phyloP scores from a whole-genome alignment of 1,140 invertebrate genomes.

The Diorhabda carinulata region DNA sequence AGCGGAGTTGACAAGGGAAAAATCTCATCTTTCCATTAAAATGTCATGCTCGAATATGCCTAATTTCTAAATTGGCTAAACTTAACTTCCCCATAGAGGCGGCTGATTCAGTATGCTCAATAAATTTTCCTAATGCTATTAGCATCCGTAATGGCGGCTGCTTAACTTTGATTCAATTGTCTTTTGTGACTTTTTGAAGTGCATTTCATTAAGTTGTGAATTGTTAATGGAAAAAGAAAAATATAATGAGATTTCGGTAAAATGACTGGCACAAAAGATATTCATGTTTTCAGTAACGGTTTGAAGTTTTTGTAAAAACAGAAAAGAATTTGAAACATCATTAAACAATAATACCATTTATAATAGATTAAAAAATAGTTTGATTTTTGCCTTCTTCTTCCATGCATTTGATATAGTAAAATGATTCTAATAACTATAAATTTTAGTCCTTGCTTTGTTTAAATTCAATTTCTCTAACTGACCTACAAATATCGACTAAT shows the following conservation, averaged over 20 bases:
- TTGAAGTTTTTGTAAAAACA: background rate
- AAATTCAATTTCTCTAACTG: too few relatives aligned
- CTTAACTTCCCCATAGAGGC: slow-evolving; percentile 14
- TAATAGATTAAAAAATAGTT: too few relatives aligned
- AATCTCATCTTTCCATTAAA: slow-evolving; percentile 6
- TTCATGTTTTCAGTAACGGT: background rate
- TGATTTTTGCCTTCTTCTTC: too few relatives aligned
- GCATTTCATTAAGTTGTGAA: slow-evolving; percentile 1
- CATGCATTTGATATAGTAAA: too few relatives aligned
- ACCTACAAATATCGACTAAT: too few relatives aligned
- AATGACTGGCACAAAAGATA: background rate
- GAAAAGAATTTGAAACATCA: too few relatives aligned
- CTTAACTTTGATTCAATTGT: slow-evolving; percentile 7
- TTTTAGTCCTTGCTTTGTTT: too few relatives aligned
- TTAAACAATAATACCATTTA: too few relatives aligned
- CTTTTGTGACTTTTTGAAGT: slow-evolving; percentile 2
- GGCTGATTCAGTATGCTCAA: slow-evolving; percentile 14
- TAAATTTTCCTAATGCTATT: slow-evolving; percentile 15
- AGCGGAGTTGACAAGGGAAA: background rate
- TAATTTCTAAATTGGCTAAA: slow-evolving; percentile 15
- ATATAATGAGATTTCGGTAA: background rate
- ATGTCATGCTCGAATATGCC: slow-evolving; percentile 13
- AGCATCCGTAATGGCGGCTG: slow-evolving; percentile 10
- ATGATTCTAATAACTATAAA: too few relatives aligned
- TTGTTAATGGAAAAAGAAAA: background rate